Base-by-base conservation (phyloP, 2,113 vertebrate species). In the Alethe diademata region DNA sequence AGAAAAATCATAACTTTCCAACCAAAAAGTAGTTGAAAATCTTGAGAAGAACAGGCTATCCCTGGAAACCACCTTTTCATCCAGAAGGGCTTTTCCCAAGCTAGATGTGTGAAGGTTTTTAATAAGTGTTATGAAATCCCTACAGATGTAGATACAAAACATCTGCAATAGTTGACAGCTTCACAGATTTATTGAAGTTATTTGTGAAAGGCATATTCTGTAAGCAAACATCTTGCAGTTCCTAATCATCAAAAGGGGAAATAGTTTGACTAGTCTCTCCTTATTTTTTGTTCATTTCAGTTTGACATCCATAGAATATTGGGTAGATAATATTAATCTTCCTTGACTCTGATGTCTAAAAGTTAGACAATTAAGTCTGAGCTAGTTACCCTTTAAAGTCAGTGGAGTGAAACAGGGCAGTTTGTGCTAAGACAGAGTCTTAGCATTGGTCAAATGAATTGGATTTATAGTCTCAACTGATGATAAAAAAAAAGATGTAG, bases 151-250 rank as follows among this genome's bases (percentile, higher is more conserved):
- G 85, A 90, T 76, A 92, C 62, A 78, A 95, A 96, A 80, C 60
- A 93, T 96, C 94, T 94, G 85, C 85, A 92, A 74, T 67, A 74
- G 67, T 62, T 90, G 92, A 93, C 90, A 95, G 78, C 79, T 93
- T 93, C 92, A 78, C 88, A 83, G 86, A 96, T 94, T 94, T 97
- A 91, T 75, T 92, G 82, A 90, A 95, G 85, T 71, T 96, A 70
- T 67, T 96, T 96, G 82, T 94, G 95, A 95, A 86, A 90, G 38
- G 85, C 79, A 60, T 86, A 61, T 92, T 94, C 65, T 73, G 60
- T 90, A 95, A 90, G 93, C 85, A 97, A 96, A 94, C 75, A 92
- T 86, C 74, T 91, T 96, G 74, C 1, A 0, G n/a, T 74, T 94
- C 72, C 82, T 94, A 92, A 95, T 96, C 96, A 94, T 95, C 82